Evolutionary conservation across 2,797 vertebrate species (phyloP), one percentile per base, ranked within the genome.

Genomic region (Enoplosus armatus): DNA sequence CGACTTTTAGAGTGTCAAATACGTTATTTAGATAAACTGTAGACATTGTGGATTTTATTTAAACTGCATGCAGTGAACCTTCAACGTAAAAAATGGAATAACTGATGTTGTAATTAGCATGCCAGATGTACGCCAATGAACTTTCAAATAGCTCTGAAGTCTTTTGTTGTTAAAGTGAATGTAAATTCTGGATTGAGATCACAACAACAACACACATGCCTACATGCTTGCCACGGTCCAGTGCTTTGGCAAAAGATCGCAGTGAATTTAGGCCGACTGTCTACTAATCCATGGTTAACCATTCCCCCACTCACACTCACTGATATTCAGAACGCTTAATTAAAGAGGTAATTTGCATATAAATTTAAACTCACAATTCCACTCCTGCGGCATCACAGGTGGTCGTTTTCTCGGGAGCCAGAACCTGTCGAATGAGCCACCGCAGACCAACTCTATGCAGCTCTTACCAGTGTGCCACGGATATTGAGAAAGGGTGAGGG

Each of bases 261-360:
- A 53, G 85, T 48, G 55, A 78, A 79, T 85, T 80, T 20, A 50
- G 80, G 39, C 56, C 37, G 29, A 71, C 41, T 8, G n/a, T 63
- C 31, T 39, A 45, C 72, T 85, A 87, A 92, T 89, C 85, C 86
- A 76, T 37, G 18, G 76, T 71, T 84, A 69, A 81, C 71, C 59
- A 74, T 83, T 80, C 70, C 77, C 59, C 47, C 8, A 41, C 72
- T 78, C 68, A 50, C 41, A 48, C 69, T 65, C 70, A 58, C 61
- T 48, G 66, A 88, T 72, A 83, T 82, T 87, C 65, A 87, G 20
- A 51, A 6, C 6, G 45, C 67, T 90, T 91, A 90, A 93, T 91
- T 87, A 91, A 91, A 87, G 64, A 70, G 27, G 20, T 35, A 35
- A 92, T 93, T 93, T 92, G 91, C 89, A 93, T 92, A 85, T 90